phyloP scores from a whole-genome alignment of 2,888 invertebrate species.

The Agrochola lychnidis region DNA sequence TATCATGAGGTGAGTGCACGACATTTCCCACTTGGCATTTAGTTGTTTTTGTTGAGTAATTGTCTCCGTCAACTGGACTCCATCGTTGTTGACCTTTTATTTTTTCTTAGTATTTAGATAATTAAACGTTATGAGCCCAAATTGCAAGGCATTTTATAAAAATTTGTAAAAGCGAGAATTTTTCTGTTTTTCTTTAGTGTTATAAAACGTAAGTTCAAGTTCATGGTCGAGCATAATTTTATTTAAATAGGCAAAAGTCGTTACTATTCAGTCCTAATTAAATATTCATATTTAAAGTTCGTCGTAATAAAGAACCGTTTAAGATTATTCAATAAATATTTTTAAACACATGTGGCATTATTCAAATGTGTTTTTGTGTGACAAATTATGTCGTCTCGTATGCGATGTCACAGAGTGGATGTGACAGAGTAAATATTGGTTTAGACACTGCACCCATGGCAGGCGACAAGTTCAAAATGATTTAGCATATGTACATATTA shows the following conservation, averaged over 20 bases:
- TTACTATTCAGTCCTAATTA: slow-evolving; percentile 42
- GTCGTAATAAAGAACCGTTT: slow-evolving; percentile 16
- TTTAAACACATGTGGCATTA: slow-evolving; percentile 41
- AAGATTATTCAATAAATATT: slow-evolving; percentile 37
- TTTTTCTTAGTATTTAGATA: slow-evolving; percentile 51
- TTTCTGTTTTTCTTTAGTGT: slow-evolving; percentile 17
- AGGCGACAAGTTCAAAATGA: slow-evolving; percentile 52
- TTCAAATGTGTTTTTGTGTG: slow-evolving; percentile 42
- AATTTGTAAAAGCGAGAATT: slow-evolving; percentile 7
- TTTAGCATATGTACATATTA: slow-evolving; percentile 46
- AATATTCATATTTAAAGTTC: slow-evolving; percentile 35
- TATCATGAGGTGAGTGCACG: slow-evolving; percentile 89
- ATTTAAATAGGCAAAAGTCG: slow-evolving; percentile 46
- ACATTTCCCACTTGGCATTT: slow-evolving; percentile 85
- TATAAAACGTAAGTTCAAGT: slow-evolving; percentile 29
- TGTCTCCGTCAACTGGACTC: slow-evolving; percentile 72
- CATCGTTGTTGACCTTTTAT: slow-evolving; percentile 67
- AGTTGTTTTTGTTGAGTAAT: slow-evolving; percentile 84
- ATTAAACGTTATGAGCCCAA: slow-evolving; percentile 42
- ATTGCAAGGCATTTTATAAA: slow-evolving; percentile 25
- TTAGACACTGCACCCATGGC: slow-evolving; percentile 55
- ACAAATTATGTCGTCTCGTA: slow-evolving; percentile 47
- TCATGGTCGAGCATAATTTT: slow-evolving; percentile 45
- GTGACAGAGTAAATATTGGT: slow-evolving; percentile 56
- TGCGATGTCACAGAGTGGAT: slow-evolving; percentile 36